Percentiles rank a stretch among this genome's conserved stretches.
Evolutionary conservation across 2,113 vertebrate species (phyloP).

Genomic region (Anhinga anhinga): DNA sequence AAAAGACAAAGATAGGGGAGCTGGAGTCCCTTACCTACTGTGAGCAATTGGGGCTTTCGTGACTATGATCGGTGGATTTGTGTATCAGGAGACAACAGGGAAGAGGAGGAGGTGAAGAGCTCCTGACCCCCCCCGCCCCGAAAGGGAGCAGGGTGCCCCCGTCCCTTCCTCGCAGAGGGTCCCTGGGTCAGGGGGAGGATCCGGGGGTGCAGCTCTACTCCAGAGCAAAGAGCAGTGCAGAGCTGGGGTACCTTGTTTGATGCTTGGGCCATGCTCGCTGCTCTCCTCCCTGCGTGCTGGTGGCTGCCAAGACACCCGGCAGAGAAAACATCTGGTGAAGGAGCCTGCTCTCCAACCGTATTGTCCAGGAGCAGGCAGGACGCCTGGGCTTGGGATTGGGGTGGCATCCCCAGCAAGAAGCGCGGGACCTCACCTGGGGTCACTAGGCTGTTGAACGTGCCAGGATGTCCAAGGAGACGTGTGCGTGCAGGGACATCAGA

Average conservation of each 20-base stretch:
- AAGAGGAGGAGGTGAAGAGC: background rate
- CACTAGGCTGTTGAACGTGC: accelerated
- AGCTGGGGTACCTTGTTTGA: background rate
- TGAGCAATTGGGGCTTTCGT: accelerated
- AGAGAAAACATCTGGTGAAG: background rate
- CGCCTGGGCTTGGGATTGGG: too few species aligned
- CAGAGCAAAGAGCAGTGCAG: background rate
- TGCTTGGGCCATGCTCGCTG: background rate
- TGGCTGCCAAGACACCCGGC: background rate
- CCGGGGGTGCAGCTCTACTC: background rate
- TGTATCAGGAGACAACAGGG: background rate
- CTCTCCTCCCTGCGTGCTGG: background rate
- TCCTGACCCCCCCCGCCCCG: background rate
- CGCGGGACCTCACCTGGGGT: background rate
- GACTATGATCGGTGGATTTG: accelerated
- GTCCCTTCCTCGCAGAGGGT: background rate
- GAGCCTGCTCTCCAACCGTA: background rate
- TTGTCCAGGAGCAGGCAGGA: background rate
- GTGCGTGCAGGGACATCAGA: background rate
- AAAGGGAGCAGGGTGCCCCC: background rate
- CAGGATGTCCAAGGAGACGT: background rate
- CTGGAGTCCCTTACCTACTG: background rate
- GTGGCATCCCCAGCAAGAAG: background rate
- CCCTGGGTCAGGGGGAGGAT: background rate
- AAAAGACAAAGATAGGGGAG: background rate